These are phyloP conservation scores for Amphibalanus amphitrite DNA, from an alignment of 1,140 invertebrate genomes.

Conservation along the genomic window DNA sequence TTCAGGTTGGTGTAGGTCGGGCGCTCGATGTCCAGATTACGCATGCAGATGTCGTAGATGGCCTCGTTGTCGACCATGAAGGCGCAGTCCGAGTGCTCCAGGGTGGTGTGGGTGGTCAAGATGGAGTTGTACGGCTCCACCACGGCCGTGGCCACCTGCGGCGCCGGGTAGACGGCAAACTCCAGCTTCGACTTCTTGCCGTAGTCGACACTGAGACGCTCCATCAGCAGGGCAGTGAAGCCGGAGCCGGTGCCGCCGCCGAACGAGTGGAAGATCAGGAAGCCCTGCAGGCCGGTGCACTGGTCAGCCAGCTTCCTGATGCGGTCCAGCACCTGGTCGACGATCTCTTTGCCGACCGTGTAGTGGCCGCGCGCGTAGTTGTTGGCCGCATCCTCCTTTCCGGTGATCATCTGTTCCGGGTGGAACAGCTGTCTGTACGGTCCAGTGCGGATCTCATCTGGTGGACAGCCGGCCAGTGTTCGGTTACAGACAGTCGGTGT, in stretches of 20 bases:
- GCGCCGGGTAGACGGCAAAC: constrained; percentile 67
- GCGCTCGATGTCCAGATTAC: constrained; percentile 66
- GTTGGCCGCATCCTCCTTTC: constrained; percentile 72
- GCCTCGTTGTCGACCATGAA: constrained; percentile 76
- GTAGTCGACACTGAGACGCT: constrained; percentile 35
- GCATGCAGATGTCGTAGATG: constrained; percentile 70
- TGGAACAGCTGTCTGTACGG: constrained; percentile 35
- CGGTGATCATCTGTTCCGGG: constrained; percentile 37
- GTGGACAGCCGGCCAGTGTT: not conserved
- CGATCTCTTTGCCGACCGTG: constrained; percentile 76
- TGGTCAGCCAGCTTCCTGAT: constrained; percentile 49
- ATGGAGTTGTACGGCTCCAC: constrained; percentile 22
- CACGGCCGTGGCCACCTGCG: constrained; percentile 37
- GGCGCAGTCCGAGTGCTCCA: constrained; percentile 44
- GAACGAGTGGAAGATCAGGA: constrained; percentile 34
- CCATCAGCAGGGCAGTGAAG: constrained; percentile 35
- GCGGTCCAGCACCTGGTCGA: constrained; percentile 54
- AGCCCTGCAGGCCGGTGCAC: constrained; percentile 58
- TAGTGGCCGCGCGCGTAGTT: constrained; percentile 78
- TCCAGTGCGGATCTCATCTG: constrained; percentile 25
- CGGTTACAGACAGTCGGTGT: too few relatives aligned
- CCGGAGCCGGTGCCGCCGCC: constrained; percentile 35
- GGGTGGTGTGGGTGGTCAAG: constrained; percentile 19
- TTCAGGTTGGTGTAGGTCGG: constrained; percentile 64
- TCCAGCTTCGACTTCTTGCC: constrained; percentile 8